Conservation (phyloP, 2,888 invertebrate genomes). For the Drosophila kuntzei region DNA sequence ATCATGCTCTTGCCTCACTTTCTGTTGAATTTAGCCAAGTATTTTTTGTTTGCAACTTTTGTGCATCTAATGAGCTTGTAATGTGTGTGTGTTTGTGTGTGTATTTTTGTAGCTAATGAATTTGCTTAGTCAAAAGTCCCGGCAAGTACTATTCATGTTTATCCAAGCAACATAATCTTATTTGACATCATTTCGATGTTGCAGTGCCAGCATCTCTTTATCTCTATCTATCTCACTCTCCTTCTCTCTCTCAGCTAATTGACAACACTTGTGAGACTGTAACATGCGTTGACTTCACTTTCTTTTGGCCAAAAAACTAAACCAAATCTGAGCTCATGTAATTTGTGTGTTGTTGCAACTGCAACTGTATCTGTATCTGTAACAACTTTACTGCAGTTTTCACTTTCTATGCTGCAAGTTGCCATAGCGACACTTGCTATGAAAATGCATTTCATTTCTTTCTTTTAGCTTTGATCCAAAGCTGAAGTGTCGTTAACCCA, state of each 20-base stretch:
- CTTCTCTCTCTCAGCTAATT: slow-evolving; percentile 36
- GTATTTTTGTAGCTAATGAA: slow-evolving; percentile 31
- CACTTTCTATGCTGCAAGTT: slow-evolving; percentile 69
- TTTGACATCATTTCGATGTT: slow-evolving; percentile 44
- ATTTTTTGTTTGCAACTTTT: slow-evolving; percentile 24
- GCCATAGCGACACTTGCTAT: slow-evolving; percentile 72
- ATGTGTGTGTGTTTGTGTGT: slow-evolving; percentile 20
- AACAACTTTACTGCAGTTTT: slow-evolving; percentile 70
- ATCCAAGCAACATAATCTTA: slow-evolving; percentile 23
- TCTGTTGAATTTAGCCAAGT: slow-evolving; percentile 56
- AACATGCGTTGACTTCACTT: slow-evolving; percentile 57
- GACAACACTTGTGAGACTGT: slow-evolving; percentile 43
- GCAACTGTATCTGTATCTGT: slow-evolving; percentile 44
- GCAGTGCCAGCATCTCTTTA: background rate
- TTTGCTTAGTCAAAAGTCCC: slow-evolving; percentile 10
- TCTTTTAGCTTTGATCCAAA: slow-evolving; percentile 43
- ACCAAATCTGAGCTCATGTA: slow-evolving; percentile 65
- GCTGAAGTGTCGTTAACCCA: slow-evolving; percentile 83
- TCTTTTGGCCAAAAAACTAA: slow-evolving; percentile 60
- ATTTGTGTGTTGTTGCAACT: slow-evolving; percentile 38
- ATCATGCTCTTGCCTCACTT: slow-evolving; percentile 34
- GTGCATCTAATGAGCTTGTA: slow-evolving; percentile 62
- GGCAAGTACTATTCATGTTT: slow-evolving; percentile 20
- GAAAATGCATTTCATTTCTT: slow-evolving; percentile 67
- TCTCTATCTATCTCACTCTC: background rate